Base-by-base conservation (phyloP, 1,140 invertebrate species). In the Neodiprion fabricii region DNA sequence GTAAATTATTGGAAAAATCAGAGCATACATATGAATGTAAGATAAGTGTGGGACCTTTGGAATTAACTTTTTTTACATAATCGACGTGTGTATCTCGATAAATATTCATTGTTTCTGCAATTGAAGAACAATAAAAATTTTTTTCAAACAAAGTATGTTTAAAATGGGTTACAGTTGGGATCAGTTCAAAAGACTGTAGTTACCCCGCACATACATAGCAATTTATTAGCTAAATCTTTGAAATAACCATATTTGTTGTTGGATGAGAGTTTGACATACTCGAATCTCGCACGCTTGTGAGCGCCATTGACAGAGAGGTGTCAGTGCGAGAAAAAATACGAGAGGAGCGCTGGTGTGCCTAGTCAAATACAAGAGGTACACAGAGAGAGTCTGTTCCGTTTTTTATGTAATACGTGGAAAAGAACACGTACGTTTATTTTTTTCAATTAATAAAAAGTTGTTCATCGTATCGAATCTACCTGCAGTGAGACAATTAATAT, bases 241-340 rank as follows among this genome's bases (percentile, higher is more conserved):
- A 69, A 21, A n/a, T 28, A 12, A 47, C 70, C 70, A 71, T 71
- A 28, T 78, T 4, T 79, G 17, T 21, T 21, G 17, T 21, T 21
- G 17, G 17, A 21, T 21, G 17, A 21, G 17, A 21, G 17, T 21
- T 21, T 21, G 17, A 21, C 17, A 21, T 21, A 21, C 17, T 21
- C 17, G 17, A 21, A 21, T 21, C 17, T 21, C 17, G 17, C 17
- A 21, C 17, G 17, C 17, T 21, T 21, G 17, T 21, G 17, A 21
- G 17, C 17, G 17, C 17, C 17, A 21, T 21, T 21, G 17, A 21
- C 17, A 21, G 17, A 21, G 17, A 21, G 17, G 17, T 0, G 17
- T 21, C 17, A 21, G 17, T 21, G 17, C 17, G 17, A 21, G 17
- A 21, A 21, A 21, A 21, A 21, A 21, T 21, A 21, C 17, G 17